A percentile compares a stretch with the other conserved stretches of the same genome.
Evolutionary conservation across 2,888 invertebrate species (phyloP).

Genomic region (Colletes collaris): DNA sequence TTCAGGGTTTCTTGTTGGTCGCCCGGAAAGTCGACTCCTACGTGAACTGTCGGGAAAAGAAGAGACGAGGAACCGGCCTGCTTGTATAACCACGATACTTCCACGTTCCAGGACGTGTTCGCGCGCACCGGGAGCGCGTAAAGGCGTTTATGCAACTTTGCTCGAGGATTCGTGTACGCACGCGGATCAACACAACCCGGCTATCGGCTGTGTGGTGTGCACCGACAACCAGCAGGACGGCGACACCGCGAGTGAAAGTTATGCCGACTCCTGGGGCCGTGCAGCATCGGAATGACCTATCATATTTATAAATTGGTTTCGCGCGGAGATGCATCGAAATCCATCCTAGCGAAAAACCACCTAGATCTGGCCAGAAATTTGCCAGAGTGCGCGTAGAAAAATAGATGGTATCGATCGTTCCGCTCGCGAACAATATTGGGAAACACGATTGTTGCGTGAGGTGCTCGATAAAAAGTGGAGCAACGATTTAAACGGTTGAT

Average conservation of each 20-base stretch:
- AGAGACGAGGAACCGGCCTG: constrained; percentile 35
- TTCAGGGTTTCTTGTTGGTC: too few relatives aligned
- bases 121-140: constrained; percentile 22
- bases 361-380: too few relatives aligned
- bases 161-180: constrained; percentile 38
- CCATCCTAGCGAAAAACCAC: too few relatives aligned
- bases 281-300: constrained; percentile 61
- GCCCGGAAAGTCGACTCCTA: constrained; percentile 48
- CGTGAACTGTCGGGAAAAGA: background rate
- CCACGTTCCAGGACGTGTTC: constrained; percentile 58
- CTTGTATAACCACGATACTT: constrained; percentile 60
- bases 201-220: constrained; percentile 9
- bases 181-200: constrained; percentile 19
- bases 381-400: too few relatives aligned
- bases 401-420: constrained; percentile 36
- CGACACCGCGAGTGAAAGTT: constrained; percentile 73
- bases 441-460: constrained; percentile 15
- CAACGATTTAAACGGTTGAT: background rate
- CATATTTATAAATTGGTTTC: background rate
- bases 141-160: constrained; percentile 62
- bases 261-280: constrained; percentile 57
- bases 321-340: too few relatives aligned
- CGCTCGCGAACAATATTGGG: constrained; percentile 37
- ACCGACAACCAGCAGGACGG: constrained; percentile 40
- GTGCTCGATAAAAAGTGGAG: constrained; percentile 35